A percentile compares a stretch with the other conserved stretches of the same genome.
These are phyloP conservation scores for Heliocidaris erythrogramma DNA, from an alignment of 35 echinoderm and acorn worm species.

Conservation along the genomic window DNA sequence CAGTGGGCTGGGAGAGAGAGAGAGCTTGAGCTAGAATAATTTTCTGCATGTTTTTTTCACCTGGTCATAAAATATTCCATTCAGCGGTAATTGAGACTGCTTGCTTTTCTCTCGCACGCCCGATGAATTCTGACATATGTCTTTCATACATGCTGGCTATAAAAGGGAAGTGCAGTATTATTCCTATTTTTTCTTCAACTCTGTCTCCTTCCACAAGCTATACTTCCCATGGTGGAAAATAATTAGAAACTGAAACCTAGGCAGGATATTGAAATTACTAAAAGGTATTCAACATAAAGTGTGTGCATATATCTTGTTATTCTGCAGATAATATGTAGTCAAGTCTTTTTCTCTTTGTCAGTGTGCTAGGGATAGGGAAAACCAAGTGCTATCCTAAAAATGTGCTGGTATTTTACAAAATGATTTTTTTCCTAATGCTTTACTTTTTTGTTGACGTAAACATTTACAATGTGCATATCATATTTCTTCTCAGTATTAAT, in stretches of 20 bases:
- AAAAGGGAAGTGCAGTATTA: slow-evolving; percentile 41
- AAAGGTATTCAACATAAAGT: slow-evolving; percentile 8
- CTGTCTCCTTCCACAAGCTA: slow-evolving; percentile 3
- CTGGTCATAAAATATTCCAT: slow-evolving; percentile 47
- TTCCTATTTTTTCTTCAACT: slow-evolving; percentile 8
- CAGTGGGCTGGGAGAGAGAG: background rate
- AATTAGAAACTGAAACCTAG: slow-evolving; percentile 39
- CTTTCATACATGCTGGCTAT: slow-evolving; percentile 34
- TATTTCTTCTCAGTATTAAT: background rate
- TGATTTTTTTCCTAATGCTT: background rate
- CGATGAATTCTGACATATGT: slow-evolving; percentile 41
- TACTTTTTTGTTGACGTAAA: background rate
- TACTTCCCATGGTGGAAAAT: slow-evolving; percentile 21
- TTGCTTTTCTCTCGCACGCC: slow-evolving; percentile 42
- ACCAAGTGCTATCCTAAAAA: background rate
- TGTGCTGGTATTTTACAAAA: background rate
- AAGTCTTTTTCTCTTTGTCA: background rate
- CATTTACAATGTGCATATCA: slow-evolving; percentile 4
- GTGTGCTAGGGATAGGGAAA: background rate
- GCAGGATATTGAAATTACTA: slow-evolving; percentile 43
- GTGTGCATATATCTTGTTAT: slow-evolving; percentile 17
- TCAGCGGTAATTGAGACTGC: slow-evolving; percentile 46
- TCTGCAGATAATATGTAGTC: background rate
- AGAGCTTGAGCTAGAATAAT: slow-evolving; percentile 16
- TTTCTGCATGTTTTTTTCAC: slow-evolving; percentile 39